These are phyloP conservation scores for western clawed frog (Xenopus tropicalis) DNA, from an alignment of 2,113 vertebrate species.

Conservation along the genomic window UCB_Xtro_10.0 CM004450.2:53711501-53712000, in stretches of 20 bases:
- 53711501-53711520: neutral
- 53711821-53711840: slow-evolving; percentile 64
- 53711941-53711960: too few species aligned
- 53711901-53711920: slow-evolving; percentile 55
- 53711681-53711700: slow-evolving; percentile 39
- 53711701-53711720: slow-evolving; percentile 59
- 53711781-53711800: slow-evolving; percentile 63
- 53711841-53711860: slow-evolving; percentile 63
- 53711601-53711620: slow-evolving; percentile 84
- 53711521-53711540: neutral
- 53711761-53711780: slow-evolving; percentile 66
- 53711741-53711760: slow-evolving; percentile 72
- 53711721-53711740: slow-evolving; percentile 60
- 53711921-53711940: too few species aligned
- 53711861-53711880: slow-evolving; percentile 63
- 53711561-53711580: slow-evolving; percentile 61
- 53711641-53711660: slow-evolving; percentile 85
- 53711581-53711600: slow-evolving; percentile 75
- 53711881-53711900: slow-evolving; percentile 55
- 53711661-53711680: slow-evolving; percentile 48
- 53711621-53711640: slow-evolving; percentile 91
- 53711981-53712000: too few species aligned
- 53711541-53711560: slow-evolving; percentile 13
- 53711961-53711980: too few species aligned
- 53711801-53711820: slow-evolving; percentile 71